Base-by-base conservation (phyloP, 2,113 vertebrate species). In the Pyrgilauda ruficollis region DNA sequence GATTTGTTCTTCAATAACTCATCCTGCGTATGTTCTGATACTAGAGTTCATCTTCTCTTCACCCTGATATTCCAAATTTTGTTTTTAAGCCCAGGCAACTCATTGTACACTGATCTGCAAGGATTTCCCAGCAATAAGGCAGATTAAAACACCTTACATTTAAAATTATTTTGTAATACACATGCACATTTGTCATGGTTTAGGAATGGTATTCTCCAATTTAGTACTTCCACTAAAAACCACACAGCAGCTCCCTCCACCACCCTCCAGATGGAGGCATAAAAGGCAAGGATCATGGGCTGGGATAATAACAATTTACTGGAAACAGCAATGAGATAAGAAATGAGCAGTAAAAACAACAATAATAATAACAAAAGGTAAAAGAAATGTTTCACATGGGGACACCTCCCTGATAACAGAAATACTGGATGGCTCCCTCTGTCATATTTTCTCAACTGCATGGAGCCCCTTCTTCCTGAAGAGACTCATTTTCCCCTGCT, bases 141-240 rank as follows among this genome's bases (percentile, higher is more conserved):
- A 84, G 47, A 70, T 55, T 88, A 74, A 68, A 89, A 23, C 75
- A 81, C 37, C 46, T 84, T 58, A 69, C 27, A 49, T 80, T 53
- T 83, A 33, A 92, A 95, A 73, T 58, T 13, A 69, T 67, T 94
- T 97, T 83, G 56, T 89, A 82, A 78, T 73, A 78, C 64, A 75
- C 41, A 13, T 69, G 44, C 44, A 47, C 11, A 2, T 7, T 22
- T 59, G 37, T 46, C 27, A 3, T 21, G 44, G 23, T 44, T 74
- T 52, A 74, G 23, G 37, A 30, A 59, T 39, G 39, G 19, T 59
- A 15, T 33, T 67, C 37, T 59, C 61, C 52, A 59, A 1, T 74
- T 33, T 39, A 66, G 44, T 20, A 39, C 18, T 44, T 18, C 31
- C 9, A 13, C 52, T 44, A n/a, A 52, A 81, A 81, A 11, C 8